A percentile compares a stretch with the other conserved stretches of the same genome.
These are phyloP conservation scores for Brenthis daphne DNA, from an alignment of 2,888 invertebrate species.

Conservation along the genomic window DNA sequence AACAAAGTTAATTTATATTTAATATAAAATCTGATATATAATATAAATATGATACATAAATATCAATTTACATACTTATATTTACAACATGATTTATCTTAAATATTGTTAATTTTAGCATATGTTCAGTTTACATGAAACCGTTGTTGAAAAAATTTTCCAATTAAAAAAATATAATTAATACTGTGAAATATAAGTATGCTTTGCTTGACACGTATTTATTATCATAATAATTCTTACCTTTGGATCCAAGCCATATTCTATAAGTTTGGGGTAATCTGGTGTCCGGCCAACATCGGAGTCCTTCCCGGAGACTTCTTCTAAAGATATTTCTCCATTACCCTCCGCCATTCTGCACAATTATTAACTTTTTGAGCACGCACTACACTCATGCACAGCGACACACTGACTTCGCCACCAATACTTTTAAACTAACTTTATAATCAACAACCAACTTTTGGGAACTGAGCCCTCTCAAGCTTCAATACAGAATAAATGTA, in stretches of 20 bases:
- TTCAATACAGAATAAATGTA: slow-evolving; percentile 57
- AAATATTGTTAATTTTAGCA: no score
- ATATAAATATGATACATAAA: no score
- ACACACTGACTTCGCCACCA: slow-evolving; percentile 40
- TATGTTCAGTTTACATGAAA: no score
- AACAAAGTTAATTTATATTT: no score
- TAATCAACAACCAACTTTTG: slow-evolving; percentile 42
- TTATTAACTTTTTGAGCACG: slow-evolving; percentile 66
- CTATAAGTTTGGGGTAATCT: slow-evolving; percentile 96
- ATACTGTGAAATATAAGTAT: neutral
- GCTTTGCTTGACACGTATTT: neutral
- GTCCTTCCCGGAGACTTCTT: slow-evolving; percentile 86
- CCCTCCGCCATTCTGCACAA: slow-evolving; percentile 91
- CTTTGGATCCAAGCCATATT: slow-evolving; percentile 97
- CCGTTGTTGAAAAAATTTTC: no score
- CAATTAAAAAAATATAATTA: no score
- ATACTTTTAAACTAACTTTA: slow-evolving; percentile 49
- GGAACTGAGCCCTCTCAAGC: slow-evolving; percentile 55
- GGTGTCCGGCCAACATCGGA: slow-evolving; percentile 89
- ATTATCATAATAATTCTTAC: slow-evolving; percentile 65
- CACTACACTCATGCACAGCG: slow-evolving; percentile 62
- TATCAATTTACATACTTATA: no score
- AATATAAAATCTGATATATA: no score
- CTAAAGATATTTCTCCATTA: slow-evolving; percentile 91
- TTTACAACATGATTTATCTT: no score